A percentile compares a stretch with the other conserved stretches of the same genome.
Conservation (phyloP, 1,140 invertebrate species). For the Nebria ingens region DNA sequence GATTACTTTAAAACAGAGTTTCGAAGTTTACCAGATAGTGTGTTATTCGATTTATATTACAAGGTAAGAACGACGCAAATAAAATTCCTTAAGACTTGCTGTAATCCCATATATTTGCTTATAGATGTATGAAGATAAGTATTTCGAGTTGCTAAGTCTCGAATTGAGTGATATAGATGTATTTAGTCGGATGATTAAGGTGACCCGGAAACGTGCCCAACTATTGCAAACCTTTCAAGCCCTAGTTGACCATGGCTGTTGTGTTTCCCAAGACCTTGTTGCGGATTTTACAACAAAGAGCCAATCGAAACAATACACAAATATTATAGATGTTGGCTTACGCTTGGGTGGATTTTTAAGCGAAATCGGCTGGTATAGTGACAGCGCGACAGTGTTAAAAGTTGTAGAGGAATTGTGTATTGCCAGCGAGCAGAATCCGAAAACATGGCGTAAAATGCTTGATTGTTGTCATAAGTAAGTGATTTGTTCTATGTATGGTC, state of each 20-base stretch:
- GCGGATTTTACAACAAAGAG: constrained; percentile 37
- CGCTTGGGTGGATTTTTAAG: constrained; percentile 65
- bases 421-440: constrained; percentile 36
- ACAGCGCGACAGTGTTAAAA: constrained; percentile 58
- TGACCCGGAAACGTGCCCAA: constrained; percentile 53
- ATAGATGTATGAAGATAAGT: constrained; percentile 53
- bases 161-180: constrained; percentile 63
- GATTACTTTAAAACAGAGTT: background rate
- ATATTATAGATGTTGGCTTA: constrained; percentile 44
- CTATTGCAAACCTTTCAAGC: constrained; percentile 56
- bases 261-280: constrained; percentile 41
- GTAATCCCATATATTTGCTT: constrained; percentile 24
- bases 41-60: constrained; percentile 55
- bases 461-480: constrained; percentile 64
- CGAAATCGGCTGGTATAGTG: constrained; percentile 73
- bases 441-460: constrained; percentile 41
- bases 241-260: constrained; percentile 49
- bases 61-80: constrained; percentile 40
- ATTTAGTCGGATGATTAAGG: constrained; percentile 60
- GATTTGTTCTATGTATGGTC: background rate
- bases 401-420: constrained; percentile 51
- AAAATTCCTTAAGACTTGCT: constrained; percentile 14
- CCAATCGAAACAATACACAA: constrained; percentile 15
- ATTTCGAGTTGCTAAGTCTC: constrained; percentile 45
- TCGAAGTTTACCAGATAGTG: constrained; percentile 40